phyloP scores from a whole-genome alignment of 2,113 vertebrate species.

The Podarcis raffonei region DNA sequence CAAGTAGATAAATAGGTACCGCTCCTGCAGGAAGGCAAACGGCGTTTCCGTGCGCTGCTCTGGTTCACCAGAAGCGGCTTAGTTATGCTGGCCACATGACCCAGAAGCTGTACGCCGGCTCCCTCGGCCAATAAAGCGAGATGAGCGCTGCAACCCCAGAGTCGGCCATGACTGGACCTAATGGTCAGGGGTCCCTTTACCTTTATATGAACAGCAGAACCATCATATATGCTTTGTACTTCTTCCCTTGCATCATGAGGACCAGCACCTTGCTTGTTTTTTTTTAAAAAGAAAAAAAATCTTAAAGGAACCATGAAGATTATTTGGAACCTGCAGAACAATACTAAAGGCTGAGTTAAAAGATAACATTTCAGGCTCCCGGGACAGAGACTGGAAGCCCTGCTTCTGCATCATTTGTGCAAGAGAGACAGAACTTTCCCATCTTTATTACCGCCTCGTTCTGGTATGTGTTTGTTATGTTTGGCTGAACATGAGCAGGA shows the following conservation, averaged over 20 bases:
- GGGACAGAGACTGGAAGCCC: no score
- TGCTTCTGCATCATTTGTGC: neutral
- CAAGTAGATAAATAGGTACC: no score
- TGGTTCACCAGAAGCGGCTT: no score
- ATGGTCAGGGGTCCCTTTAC: no score
- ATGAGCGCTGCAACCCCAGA: no score
- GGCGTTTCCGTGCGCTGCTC: no score
- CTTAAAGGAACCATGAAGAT: neutral
- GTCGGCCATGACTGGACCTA: no score
- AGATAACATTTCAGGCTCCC: neutral
- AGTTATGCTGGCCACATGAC: no score
- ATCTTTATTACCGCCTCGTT: neutral
- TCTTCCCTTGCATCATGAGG: neutral
- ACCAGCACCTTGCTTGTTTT: neutral
- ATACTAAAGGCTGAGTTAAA: neutral
- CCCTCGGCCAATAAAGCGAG: no score
- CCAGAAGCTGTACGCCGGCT: no score
- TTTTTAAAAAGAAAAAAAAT: neutral
- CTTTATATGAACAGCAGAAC: neutral
- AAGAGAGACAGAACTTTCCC: neutral
- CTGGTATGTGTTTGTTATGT: neutral
- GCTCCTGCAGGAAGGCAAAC: no score
- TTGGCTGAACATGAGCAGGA: slow-evolving; percentile 16
- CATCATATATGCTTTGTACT: no score
- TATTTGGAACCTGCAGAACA: neutral